Conservation (phyloP, 1,140 invertebrate species). For the Aricia agestis region DNA sequence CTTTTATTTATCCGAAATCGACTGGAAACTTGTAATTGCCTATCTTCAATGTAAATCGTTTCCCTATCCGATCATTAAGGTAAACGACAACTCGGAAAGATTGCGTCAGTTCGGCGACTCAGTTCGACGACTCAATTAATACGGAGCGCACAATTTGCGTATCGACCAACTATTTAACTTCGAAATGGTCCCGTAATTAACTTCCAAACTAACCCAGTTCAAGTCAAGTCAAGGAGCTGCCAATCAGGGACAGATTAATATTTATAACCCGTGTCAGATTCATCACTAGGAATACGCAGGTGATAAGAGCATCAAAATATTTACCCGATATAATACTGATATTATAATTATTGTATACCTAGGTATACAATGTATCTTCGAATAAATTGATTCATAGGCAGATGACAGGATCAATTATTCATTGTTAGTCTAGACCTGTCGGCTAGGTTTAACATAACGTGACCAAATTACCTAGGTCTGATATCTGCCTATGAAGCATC, state of each 20-base stretch:
- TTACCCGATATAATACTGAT: no score
- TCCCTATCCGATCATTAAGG: background rate
- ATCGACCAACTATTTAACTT: constrained; percentile 41
- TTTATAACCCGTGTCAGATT: constrained; percentile 10
- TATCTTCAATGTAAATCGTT: background rate
- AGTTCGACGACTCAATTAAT: background rate
- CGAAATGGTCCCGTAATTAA: constrained; percentile 39
- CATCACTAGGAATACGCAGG: no score
- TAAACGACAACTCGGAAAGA: background rate
- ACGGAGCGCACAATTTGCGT: constrained; percentile 30
- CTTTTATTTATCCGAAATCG: no score
- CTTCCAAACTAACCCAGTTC: constrained; percentile 28
- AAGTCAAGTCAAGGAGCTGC: constrained; percentile 29
- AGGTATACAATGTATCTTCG: no score
- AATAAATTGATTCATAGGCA: no score
- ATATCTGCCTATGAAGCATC: no score
- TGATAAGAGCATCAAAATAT: no score
- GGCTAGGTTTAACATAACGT: no score
- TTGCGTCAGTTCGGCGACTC: constrained; percentile 5
- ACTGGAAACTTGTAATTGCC: background rate
- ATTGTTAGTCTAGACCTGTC: no score
- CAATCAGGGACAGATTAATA: constrained; percentile 21
- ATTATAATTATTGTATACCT: no score
- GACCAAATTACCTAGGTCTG: no score
- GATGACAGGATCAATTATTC: no score